Conservation (phyloP, 2,113 vertebrate genomes). For the Corythornis madagascariensis region DNA sequence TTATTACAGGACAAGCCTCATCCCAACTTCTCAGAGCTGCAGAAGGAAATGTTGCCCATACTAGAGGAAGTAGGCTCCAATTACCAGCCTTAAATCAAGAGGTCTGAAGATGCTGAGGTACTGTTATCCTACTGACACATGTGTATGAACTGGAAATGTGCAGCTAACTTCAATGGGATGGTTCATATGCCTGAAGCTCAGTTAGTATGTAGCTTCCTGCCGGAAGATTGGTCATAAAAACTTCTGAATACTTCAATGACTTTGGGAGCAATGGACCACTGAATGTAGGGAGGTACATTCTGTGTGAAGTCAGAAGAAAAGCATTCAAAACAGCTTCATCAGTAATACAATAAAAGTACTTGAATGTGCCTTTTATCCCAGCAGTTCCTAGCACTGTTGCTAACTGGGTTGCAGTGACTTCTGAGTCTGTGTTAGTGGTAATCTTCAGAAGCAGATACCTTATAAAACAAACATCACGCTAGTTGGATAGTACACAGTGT, state of each 20-base stretch:
- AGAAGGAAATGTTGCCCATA: background rate
- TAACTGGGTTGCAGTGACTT: background rate
- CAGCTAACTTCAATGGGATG: background rate
- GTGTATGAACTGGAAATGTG: background rate
- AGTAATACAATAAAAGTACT: background rate
- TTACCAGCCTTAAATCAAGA: background rate
- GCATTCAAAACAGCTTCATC: background rate
- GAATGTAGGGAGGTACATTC: background rate
- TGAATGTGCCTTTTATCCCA: background rate
- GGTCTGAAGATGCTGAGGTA: background rate
- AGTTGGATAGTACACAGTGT: background rate
- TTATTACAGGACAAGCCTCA: background rate
- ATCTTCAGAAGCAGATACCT: background rate
- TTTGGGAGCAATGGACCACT: background rate
- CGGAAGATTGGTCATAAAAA: background rate
- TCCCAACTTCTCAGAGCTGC: background rate
- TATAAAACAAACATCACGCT: background rate
- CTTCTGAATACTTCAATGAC: constrained; percentile 11
- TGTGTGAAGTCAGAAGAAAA: background rate
- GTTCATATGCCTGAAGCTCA: background rate
- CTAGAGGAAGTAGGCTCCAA: background rate
- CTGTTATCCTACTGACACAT: background rate
- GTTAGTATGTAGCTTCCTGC: background rate
- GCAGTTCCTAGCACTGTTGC: background rate
- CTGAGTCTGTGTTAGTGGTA: background rate